Conservation (phyloP, 2,113 vertebrate genomes). For the Prolemur simus region DNA sequence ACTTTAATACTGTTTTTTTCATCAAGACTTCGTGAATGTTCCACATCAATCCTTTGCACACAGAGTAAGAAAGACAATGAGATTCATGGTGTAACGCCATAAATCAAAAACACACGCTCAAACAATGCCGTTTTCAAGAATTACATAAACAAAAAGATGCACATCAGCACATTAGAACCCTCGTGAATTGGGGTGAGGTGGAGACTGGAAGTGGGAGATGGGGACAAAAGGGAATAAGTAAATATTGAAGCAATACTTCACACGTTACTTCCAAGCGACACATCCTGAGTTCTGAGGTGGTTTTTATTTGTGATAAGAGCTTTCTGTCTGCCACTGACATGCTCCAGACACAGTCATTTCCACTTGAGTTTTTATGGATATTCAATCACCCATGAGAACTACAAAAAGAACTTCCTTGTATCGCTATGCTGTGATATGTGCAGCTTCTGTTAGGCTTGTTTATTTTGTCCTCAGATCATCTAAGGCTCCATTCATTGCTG, state of each 20-base stretch:
- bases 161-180: background rate
- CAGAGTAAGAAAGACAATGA: background rate
- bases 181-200: background rate
- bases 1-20: background rate
- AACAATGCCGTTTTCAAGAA: background rate
- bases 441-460: background rate
- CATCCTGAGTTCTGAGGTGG: background rate
- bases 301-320: background rate
- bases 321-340: background rate
- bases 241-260: background rate
- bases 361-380: background rate
- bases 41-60: background rate
- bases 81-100: background rate
- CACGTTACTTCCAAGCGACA: background rate
- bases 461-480: background rate
- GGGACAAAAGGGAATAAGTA: background rate
- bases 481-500: background rate
- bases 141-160: background rate
- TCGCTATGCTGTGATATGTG: rapidly evolving
- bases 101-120: background rate
- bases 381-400: background rate
- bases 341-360: background rate
- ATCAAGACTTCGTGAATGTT: background rate
- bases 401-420: background rate
- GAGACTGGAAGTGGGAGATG: background rate